Base-by-base conservation (phyloP, 1,140 invertebrate genomes). In the Varroa destructor region DNA sequence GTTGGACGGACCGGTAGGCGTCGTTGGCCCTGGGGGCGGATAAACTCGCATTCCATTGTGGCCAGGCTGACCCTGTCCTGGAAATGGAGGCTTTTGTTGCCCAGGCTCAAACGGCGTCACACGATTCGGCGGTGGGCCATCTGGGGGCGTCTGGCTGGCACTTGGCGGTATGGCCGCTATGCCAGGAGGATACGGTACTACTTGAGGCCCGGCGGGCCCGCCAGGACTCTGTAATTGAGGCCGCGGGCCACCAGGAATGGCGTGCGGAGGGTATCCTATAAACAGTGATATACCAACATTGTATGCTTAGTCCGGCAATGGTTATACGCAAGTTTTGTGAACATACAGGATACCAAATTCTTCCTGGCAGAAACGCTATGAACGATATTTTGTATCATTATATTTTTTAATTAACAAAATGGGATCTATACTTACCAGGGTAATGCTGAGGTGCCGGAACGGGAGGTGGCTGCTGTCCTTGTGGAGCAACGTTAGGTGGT, bases 1-100 rank as follows among this genome's bases (percentile, higher is more conserved):
- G 54, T 74, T 74, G n/a, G 61, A 37, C 12, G 74, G 72, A 70
- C 72, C 72, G 25, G 72, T 70, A 70, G 72, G 72, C 12, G 70
- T 64, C 1, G 73, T 72, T 40, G 72, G 74, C 14, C 71, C 71
- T 54, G 72, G n/a, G 6, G 73, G 36, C 12, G 73, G 72, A 37
- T 72, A 71, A 6, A 72, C 74, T 57, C 73, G 61, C 61, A 67
- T 67, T 8, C 61, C 61, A 40, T 67, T 67, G 61, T 67, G 61
- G 12, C 61, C 61, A 43, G 61, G 61, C 46, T 3, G 46, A 51
- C 46, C 46, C 46, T 51, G 46, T 51, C 46, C 46, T 51, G 8
- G 46, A 51, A 5, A 51, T 51, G 46, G 46, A 51, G 46, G 46
- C 46, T 51, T 51, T 51, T 51, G 46, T 51, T 51, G 46, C 8